Evolutionary conservation across 2,888 invertebrate genomes (phyloP), one percentile per base, ranked within the genome.

Genomic region (Harpalus rufipes): DNA sequence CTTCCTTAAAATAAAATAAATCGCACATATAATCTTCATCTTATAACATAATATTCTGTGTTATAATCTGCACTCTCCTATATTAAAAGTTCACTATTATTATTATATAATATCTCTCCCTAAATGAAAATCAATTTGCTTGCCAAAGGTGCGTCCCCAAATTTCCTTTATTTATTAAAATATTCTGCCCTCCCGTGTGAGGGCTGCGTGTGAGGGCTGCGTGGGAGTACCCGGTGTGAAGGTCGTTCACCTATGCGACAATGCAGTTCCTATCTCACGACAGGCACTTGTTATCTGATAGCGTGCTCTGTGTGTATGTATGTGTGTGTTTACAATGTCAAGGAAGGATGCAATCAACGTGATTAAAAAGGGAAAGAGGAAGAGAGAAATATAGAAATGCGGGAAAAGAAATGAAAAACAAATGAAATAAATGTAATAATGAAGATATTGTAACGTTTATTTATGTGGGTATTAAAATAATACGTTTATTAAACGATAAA

Each of bases 181-280:
- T 32, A 32, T 32, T 32, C 32, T 32, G 32, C 32, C 32, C 6
- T 32, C 32, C 32, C 1, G 32, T 51, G 44, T 7, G n/a, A n/a
- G n/a, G n/a, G 12, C 44, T 51, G 12, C 44, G 12, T 32, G 44
- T 12, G 44, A 51, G 44, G 44, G 44, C 8, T 51, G 44, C 12
- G 44, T 51, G 44, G 44, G 44, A 51, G 44, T 51, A 25, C 25
- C 63, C 32, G 32, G 6, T 32, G 32, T 21, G 12, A 21, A 25
- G 63, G 63, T 63, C 63, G 63, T 63, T 63, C 63, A 63, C 63
- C 63, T 21, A 63, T 18, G 3, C 21, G 63, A 63, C 63, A 63
- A 63, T 63, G 63, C 63, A 63, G 25, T 63, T 63, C 59, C 59
- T 63, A 25, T 63, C 63, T 25, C 63, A 63, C 63, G 63, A 63